Conservation (phyloP, 2,888 invertebrate species). For the Spicauda simplicius region DNA sequence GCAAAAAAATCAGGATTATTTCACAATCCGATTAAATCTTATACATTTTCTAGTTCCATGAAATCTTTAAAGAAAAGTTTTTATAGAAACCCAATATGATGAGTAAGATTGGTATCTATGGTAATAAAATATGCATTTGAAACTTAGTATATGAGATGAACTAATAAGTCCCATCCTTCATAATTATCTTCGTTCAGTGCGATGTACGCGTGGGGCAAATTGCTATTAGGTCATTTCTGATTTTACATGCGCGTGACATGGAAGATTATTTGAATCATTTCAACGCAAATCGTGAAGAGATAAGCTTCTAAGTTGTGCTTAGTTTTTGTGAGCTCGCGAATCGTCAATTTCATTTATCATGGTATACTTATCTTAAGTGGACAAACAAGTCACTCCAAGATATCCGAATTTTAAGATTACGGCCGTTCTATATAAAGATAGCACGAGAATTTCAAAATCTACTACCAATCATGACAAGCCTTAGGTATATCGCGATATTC, state of each 20-base stretch:
- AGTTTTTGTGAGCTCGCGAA: background rate
- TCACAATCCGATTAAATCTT: no score
- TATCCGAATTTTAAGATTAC: conserved; percentile 36
- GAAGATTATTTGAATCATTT: background rate
- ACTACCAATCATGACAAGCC: conserved; percentile 8
- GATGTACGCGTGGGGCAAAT: background rate
- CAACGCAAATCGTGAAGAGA: background rate
- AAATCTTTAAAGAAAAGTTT: no score
- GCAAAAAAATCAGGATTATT: no score
- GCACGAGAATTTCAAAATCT: background rate
- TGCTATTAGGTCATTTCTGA: background rate
- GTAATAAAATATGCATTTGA: no score
- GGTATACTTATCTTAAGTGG: conserved; percentile 26
- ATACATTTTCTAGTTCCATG: no score
- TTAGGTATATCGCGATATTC: conserved; percentile 20
- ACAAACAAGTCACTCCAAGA: conserved; percentile 35
- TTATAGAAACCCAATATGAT: no score
- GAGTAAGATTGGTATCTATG: no score
- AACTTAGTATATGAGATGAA: no score
- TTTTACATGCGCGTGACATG: background rate
- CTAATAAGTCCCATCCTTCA: background rate
- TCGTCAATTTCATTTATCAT: background rate
- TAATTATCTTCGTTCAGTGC: background rate
- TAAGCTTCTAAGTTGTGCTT: background rate
- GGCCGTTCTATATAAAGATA: conserved; percentile 20